Base-by-base conservation (phyloP, 2,797 vertebrate species). In the Pseudomugil gertrudae region DNA sequence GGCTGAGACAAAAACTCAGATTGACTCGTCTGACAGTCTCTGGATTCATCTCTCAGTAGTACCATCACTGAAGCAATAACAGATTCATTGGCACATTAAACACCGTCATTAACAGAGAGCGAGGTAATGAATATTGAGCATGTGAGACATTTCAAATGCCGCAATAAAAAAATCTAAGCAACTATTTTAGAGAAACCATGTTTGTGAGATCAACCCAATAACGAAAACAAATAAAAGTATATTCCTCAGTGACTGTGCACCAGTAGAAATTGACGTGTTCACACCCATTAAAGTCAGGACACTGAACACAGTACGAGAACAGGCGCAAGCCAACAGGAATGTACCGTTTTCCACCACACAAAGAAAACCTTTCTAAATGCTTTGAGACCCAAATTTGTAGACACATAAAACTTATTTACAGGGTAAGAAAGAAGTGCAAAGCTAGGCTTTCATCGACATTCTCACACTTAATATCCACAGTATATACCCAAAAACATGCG, bases 21-120 rank as follows among this genome's bases (percentile, higher is more conserved):
- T 65, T 40, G 57, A 54, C 43, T 33, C 38, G 3, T 69, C 51
- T 69, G 67, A 66, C 78, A 47, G 53, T 70, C 73, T 71, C 60
- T 57, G 58, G 51, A 56, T 69, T 59, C 51, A 61, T 76, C 66
- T 63, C 73, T 72, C 74, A 83, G 57, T 70, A 71, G 85, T 81
- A 79, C 85, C 88, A 68, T 90, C 87, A 81, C 83, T 87, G 81
- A 78, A 76, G 84, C 75, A 86, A 76, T 66, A 83, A 83, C 82
- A 90, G 85, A 85, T 88, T 91, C 90, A 91, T 89, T 90, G 88
- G 90, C 89, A 91, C 89, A 78, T 87, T 79, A 81, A 83, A 86
- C 81, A 80, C 71, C 68, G 57, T 82, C 63, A 78, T 78, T 72
- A 84, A 83, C 66, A 84, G 66, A 84, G 72, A 75, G 70, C 40